Evolutionary conservation across 2,797 vertebrate genomes (phyloP), one percentile per base, ranked within the genome.

Genomic region (Glossophaga mutica): DNA sequence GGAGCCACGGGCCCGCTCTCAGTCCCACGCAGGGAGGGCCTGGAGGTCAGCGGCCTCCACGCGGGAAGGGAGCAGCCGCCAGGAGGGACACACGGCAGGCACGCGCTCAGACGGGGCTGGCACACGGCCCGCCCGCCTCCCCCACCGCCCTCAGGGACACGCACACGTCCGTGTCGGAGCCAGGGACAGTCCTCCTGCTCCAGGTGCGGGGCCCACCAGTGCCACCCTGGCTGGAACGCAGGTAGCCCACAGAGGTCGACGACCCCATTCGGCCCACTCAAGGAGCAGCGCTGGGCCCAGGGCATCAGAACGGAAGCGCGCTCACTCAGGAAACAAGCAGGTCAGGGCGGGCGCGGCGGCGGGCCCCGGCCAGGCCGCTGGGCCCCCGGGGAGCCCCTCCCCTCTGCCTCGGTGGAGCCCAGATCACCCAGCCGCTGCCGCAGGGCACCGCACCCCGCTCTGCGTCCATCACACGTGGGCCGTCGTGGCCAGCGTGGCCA

Each of bases 131-230:
- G 2, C 48, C 65, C 77, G 32, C 9, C 22, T 24, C 44, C 11
- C 0, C 42, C 15, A 26, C 50, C 4, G 3, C 9, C 57, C 62
- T 44, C 6, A 3, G 50, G 1, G 1, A 68, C 8, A 1, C n/a
- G 11, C 26, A 59, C 24, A n/a, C 0, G 1, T 48, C 68, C n/a
- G 34, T 34, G 59, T 57, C 62, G 59, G 42, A 24, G 76, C 46
- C 62, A 88, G 22, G n/a, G 50, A 21, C 18, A 6, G 10, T 14
- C 37, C 19, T 44, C 32, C 37, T 10, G n/a, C n/a, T 9, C 5
- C 4, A 6, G 3, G 48, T 9, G 46, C 68, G 52, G 42, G 68
- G 37, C 67, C 90, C 65, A 44, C 14, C 14, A 16, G 9, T 16
- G 14, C n/a, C 24, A 39, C 48, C 52, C 12, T 1, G 1, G 46